These are phyloP conservation scores for Peromyscus eremicus DNA, from an alignment of 2,797 vertebrate species.

Conservation along the genomic window DNA sequence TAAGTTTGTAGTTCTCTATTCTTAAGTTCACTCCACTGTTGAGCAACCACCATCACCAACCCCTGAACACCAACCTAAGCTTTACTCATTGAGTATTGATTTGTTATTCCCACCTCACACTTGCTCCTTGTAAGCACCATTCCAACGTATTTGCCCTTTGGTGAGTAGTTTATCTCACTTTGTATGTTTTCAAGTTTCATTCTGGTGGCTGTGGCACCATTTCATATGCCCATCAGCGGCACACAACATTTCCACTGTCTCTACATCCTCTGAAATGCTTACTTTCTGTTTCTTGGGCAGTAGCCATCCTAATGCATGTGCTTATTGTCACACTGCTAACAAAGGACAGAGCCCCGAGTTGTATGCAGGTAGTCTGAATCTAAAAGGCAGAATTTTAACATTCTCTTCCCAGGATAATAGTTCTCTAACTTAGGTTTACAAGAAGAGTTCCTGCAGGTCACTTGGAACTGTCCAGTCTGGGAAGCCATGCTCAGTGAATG, in stretches of 20 bases:
- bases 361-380: not conserved
- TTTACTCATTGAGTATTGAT: not conserved
- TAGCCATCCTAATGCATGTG: not conserved
- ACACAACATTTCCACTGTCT: not conserved
- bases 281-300: not conserved
- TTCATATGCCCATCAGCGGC: not conserved
- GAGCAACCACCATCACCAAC: rapidly evolving
- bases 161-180: not conserved
- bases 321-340: not conserved
- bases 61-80: not conserved
- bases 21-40: rapidly evolving
- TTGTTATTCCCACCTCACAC: rapidly evolving
- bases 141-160: not conserved
- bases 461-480: rapidly evolving
- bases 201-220: rapidly evolving
- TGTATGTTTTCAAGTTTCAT: not conserved
- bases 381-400: not conserved
- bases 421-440: rapidly evolving
- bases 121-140: rapidly evolving
- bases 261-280: not conserved
- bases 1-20: not conserved
- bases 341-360: rapidly evolving
- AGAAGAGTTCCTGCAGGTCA: too few species aligned
- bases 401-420: not conserved
- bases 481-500: not conserved